Evolutionary conservation across 2,797 vertebrate genomes (phyloP).

Genomic region (Otolemur crassicaudatus): DNA sequence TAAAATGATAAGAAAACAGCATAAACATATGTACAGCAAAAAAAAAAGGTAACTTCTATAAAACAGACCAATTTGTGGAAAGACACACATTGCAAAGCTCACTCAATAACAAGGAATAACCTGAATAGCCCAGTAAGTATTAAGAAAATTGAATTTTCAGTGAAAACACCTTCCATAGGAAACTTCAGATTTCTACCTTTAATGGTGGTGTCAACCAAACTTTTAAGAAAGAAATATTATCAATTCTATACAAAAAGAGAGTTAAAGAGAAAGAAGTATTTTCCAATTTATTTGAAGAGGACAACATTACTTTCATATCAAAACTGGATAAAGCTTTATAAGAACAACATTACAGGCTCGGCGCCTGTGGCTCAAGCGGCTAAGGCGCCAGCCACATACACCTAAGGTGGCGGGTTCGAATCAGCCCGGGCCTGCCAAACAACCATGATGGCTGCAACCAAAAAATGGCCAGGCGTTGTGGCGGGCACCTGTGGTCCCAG

Average conservation of each 20-base stretch:
- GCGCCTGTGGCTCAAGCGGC: too few relatives aligned
- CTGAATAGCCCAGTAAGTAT: neutral
- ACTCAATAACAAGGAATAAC: neutral
- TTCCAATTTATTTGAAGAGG: neutral
- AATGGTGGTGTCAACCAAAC: neutral
- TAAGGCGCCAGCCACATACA: too few relatives aligned
- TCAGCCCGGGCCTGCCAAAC: too few relatives aligned
- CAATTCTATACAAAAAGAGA: neutral
- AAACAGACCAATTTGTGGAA: neutral
- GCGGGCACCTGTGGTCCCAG: too few relatives aligned
- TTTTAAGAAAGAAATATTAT: neutral
- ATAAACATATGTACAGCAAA: neutral
- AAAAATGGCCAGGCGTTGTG: too few relatives aligned
- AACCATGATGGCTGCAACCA: too few relatives aligned
- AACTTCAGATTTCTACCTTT: neutral
- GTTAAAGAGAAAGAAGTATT: neutral
- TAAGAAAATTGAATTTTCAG: neutral
- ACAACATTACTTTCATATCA: neutral
- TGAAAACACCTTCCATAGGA: neutral
- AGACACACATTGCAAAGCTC: neutral
- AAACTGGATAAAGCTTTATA: neutral
- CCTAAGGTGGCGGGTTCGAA: too few relatives aligned
- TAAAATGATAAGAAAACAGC: neutral
- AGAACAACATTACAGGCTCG: neutral
- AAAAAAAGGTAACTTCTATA: neutral